Evolutionary conservation across 2,888 invertebrate species (phyloP).

Genomic region (Spilosoma lubricipeda): DNA sequence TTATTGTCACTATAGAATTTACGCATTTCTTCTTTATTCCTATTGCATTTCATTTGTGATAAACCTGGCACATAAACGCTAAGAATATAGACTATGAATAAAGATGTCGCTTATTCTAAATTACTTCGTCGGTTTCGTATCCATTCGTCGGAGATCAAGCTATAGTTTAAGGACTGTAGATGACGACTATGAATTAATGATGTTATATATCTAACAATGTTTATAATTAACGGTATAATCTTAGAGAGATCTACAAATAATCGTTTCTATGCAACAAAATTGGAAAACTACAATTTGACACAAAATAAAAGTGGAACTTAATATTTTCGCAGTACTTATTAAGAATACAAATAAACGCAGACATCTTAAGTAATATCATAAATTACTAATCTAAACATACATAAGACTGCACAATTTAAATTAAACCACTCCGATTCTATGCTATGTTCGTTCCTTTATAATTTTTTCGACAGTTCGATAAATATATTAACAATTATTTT

Average conservation of each 20-base stretch:
- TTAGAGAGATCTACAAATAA: constrained; percentile 46
- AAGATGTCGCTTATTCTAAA: too few species aligned
- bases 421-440: neutral
- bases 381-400: constrained; percentile 17
- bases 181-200: neutral
- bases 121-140: too few species aligned
- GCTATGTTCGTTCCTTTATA: neutral
- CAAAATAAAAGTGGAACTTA: constrained; percentile 37
- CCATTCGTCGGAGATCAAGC: too few species aligned
- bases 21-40: too few species aligned
- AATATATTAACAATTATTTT: too few species aligned
- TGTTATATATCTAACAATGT: constrained; percentile 21
- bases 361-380: constrained; percentile 35
- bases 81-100: too few species aligned
- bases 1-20: too few species aligned
- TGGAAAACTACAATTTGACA: constrained; percentile 38
- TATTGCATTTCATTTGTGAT: too few species aligned
- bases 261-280: constrained; percentile 35
- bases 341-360: constrained; percentile 11
- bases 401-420: neutral
- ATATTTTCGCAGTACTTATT: constrained; percentile 10
- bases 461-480: neutral
- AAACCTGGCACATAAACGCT: too few species aligned
- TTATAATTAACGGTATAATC: constrained; percentile 38
- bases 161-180: neutral